phyloP scores from a whole-genome alignment of 1,140 invertebrate genomes.

The Papilio polytes region DNA sequence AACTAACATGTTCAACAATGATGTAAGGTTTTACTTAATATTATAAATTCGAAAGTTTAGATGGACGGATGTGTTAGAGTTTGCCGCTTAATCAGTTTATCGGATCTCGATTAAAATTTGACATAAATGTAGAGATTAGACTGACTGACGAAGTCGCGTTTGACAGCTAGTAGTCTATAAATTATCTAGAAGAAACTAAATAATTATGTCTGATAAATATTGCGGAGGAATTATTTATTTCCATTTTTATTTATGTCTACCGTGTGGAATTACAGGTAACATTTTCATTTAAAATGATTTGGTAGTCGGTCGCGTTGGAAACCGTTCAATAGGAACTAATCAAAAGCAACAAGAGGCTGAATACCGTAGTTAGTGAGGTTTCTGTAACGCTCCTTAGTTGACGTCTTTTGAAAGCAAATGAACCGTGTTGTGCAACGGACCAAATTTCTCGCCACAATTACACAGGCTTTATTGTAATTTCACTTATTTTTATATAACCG shows the following conservation, averaged over 20 bases:
- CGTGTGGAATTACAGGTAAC: not conserved
- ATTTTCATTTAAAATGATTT: not conserved
- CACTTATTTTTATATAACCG: not conserved
- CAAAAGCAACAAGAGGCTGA: not conserved
- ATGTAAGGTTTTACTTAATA: no score
- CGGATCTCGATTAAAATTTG: no score
- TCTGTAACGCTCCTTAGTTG: not conserved
- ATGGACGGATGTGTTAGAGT: no score
- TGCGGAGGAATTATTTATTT: no score
- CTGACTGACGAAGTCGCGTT: no score
- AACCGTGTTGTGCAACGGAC: not conserved
- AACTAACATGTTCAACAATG: no score
- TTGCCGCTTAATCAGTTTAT: no score
- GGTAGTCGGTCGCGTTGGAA: not conserved
- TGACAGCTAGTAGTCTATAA: no score
- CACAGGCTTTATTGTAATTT: not conserved
- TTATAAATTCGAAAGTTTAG: no score
- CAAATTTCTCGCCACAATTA: not conserved
- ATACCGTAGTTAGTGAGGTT: not conserved
- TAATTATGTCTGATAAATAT: no score
- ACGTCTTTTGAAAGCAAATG: constrained; percentile 1
- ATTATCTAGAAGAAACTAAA: no score
- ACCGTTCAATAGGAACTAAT: constrained; percentile 8
- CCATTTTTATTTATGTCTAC: not conserved
- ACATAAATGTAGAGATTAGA: no score